phyloP scores from a whole-genome alignment of 2,113 vertebrate genomes.

The Shinisaurus crocodilurus region DNA sequence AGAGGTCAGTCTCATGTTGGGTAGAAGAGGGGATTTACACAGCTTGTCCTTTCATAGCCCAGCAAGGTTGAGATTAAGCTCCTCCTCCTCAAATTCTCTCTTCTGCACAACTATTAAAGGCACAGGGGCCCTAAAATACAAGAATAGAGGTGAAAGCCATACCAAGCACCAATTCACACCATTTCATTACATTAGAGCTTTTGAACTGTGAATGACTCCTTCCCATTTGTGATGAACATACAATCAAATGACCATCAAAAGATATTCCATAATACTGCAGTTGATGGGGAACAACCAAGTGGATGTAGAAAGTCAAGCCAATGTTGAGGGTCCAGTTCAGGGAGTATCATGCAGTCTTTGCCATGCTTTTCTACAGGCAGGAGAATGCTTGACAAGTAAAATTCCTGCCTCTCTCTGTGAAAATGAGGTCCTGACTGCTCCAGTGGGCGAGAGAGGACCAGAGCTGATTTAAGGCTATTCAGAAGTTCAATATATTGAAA shows the following conservation, averaged over 20 bases:
- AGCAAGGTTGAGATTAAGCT: background rate
- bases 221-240: background rate
- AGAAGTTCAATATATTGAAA: too few relatives aligned
- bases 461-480: too few relatives aligned
- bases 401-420: background rate
- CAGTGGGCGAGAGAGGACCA: too few relatives aligned
- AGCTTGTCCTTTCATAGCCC: background rate
- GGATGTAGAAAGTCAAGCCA: background rate
- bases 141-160: background rate
- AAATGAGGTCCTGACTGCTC: too few relatives aligned
- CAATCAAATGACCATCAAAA: too few relatives aligned
- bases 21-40: background rate
- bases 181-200: background rate
- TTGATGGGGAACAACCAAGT: background rate
- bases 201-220: background rate
- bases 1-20: background rate
- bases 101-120: background rate
- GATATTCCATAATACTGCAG: background rate
- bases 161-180: too few relatives aligned
- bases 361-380: background rate
- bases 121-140: background rate
- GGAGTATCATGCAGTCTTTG: background rate
- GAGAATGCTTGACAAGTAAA: background rate
- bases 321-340: background rate
- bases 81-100: background rate